phyloP scores from a whole-genome alignment of 2,888 invertebrate species.

The Agrilus biguttatus region DNA sequence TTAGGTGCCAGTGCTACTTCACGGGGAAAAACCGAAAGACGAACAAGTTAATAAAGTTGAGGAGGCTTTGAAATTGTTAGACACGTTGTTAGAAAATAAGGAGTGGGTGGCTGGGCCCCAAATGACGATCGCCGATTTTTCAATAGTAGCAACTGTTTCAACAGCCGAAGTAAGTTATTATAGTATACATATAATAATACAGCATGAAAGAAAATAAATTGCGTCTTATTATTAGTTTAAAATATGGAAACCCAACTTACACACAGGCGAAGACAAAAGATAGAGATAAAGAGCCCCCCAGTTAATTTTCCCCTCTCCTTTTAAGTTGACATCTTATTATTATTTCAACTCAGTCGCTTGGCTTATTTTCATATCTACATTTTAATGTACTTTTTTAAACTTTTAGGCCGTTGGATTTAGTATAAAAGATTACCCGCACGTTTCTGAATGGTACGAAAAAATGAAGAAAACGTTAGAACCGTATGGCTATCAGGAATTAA shows the following conservation, averaged over 20 bases:
- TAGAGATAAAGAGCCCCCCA: not conserved
- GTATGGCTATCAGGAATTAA: slow-evolving; percentile 54
- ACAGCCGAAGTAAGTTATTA: slow-evolving; percentile 38
- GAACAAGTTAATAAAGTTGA: slow-evolving; percentile 33
- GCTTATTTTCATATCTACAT: too few species aligned
- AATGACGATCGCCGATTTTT: slow-evolving; percentile 56
- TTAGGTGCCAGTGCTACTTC: slow-evolving; percentile 18
- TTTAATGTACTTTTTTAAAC: slow-evolving; percentile 15
- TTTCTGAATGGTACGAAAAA: slow-evolving; percentile 49
- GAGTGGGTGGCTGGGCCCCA: slow-evolving; percentile 52
- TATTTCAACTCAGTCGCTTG: too few species aligned
- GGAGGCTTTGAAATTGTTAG: slow-evolving; percentile 43
- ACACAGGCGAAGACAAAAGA: not conserved
- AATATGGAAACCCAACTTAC: not conserved
- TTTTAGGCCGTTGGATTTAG: slow-evolving; percentile 40
- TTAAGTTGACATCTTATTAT: too few species aligned
- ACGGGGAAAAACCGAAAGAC: slow-evolving; percentile 12
- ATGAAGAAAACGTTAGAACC: slow-evolving; percentile 48
- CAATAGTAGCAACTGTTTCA: slow-evolving; percentile 44
- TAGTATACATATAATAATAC: not conserved
- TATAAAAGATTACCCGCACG: slow-evolving; percentile 39
- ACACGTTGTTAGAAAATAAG: slow-evolving; percentile 41
- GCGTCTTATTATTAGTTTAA: too few species aligned
- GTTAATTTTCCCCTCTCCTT: too few species aligned
- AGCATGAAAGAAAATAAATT: not conserved